Conservation (phyloP, 2,113 vertebrate species). For the Micronisus gabar region DNA sequence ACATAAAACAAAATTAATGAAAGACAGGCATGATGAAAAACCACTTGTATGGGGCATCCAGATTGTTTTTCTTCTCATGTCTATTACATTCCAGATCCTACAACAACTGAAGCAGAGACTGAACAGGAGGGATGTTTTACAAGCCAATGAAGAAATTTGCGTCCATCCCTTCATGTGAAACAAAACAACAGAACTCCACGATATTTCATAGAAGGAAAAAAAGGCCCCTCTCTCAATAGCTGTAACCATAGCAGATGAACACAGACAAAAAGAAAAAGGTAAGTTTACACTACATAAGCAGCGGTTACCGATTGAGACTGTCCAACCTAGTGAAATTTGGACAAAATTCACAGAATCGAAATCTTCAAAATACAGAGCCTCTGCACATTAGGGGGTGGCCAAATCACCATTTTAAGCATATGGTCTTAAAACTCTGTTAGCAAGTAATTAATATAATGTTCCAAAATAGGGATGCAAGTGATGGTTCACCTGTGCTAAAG, state of each 20-base stretch:
- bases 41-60: not conserved
- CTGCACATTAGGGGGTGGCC: too few relatives aligned
- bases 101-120: not conserved
- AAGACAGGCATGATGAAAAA: not conserved
- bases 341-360: not conserved
- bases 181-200: not conserved
- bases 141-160: not conserved
- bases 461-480: not conserved
- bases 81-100: not conserved
- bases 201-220: not conserved
- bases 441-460: not conserved
- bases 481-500: fast-evolving
- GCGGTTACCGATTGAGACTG: not conserved
- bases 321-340: not conserved
- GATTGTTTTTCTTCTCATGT: not conserved
- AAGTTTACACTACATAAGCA: not conserved
- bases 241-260: not conserved
- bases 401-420: not conserved
- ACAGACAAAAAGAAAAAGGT: not conserved
- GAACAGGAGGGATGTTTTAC: not conserved
- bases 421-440: not conserved
- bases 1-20: not conserved
- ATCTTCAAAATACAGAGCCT: not conserved
- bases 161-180: not conserved
- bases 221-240: not conserved